Base-by-base conservation (phyloP, 2,888 invertebrate genomes). In the Hylaea fasciaria region DNA sequence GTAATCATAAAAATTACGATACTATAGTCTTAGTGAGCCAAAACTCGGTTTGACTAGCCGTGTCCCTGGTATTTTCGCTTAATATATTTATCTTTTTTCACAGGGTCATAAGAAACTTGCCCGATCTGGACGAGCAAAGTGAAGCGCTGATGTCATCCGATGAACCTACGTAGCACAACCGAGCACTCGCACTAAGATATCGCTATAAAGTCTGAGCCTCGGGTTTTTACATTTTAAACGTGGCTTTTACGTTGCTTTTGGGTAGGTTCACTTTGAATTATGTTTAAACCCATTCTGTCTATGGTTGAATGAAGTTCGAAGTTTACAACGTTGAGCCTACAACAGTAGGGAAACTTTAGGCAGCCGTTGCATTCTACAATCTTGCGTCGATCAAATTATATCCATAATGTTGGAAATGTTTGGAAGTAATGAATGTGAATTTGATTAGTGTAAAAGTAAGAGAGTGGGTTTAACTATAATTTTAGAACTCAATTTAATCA, bases 81-180 rank as follows among this genome's bases (percentile, higher is more conserved):
- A 32, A 32, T 4, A 7, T 32, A 7, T 32, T 32, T 32, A 1
- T 32, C 3, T 32, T 14, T 5, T 40, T 40, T 40, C 9, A 35
- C 85, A 91, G 91, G 54, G 79, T 83, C 44, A 84, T 91, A 78
- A 73, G 91, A 72, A 90, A 86, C 74, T 89, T 94, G 66, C 91
- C 92, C 29, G 94, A 94, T 63, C 63, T 93, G 51, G 94, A 94
- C 72, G 94, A 94, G 72, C 94, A 94, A 69, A 93, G 94, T 28
- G 94, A 94, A 79, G 94, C 94, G 46, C 83, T 94, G 56, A 94
- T 94, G 84, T 88, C 90, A 4, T 81, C 90, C 0, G 90, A 91
- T 49, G 91, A 92, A 68, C 88, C 85, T 67, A 93, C 91, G 86
- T 92, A 92, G 82, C 69, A 55, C 35, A 10, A 35, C 46, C 28